Conservation (phyloP, 2,113 vertebrate species). For the human (Homo sapiens) region DNA sequence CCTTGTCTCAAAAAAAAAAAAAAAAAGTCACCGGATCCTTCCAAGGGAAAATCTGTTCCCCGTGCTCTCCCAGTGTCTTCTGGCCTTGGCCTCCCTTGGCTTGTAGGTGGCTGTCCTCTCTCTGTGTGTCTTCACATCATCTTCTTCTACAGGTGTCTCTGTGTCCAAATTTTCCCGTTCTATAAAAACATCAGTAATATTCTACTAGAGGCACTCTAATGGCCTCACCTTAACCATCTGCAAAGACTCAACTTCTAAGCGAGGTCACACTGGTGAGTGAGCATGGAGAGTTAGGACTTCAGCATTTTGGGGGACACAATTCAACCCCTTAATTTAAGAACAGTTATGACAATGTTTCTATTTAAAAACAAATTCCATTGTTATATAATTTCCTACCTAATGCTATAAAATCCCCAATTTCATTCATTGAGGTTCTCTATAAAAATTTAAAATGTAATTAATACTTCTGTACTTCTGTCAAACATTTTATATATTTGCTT, state of each 20-base stretch:
- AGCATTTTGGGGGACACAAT: too few relatives aligned
- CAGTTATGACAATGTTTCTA: not conserved
- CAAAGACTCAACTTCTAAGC: not conserved
- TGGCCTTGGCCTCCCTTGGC: not conserved
- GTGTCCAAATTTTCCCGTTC: too few relatives aligned
- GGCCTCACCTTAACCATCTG: not conserved
- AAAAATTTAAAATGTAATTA: not conserved
- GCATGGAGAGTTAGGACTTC: not conserved
- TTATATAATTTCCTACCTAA: not conserved
- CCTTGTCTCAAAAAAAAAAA: too few relatives aligned
- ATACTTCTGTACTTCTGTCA: not conserved
- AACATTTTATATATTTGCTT: not conserved
- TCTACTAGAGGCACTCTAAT: not conserved
- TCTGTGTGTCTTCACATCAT: not conserved
- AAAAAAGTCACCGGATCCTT: not conserved
- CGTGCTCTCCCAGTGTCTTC: rapidly evolving
- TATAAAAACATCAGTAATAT: not conserved
- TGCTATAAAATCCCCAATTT: not conserved
- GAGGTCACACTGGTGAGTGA: not conserved
- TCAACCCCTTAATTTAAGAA: not conserved
- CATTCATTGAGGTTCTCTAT: not conserved
- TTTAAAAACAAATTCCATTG: not conserved
- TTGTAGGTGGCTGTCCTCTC: not conserved
- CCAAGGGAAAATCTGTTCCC: not conserved
- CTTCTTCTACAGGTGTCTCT: not conserved